phyloP scores from a whole-genome alignment of 2,888 invertebrate genomes.

The Diploptera punctata region DNA sequence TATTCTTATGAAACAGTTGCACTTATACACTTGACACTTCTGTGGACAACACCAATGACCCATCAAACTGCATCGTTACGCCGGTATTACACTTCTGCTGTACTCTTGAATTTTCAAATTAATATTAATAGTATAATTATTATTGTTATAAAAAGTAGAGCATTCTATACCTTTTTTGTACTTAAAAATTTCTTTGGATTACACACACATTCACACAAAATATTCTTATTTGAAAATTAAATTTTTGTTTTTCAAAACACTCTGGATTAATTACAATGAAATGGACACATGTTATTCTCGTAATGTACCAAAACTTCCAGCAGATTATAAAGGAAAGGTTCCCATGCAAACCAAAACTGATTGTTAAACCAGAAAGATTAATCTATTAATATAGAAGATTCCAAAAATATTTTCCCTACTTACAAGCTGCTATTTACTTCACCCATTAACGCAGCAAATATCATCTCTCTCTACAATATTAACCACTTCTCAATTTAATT shows the following conservation, averaged over 20 bases:
- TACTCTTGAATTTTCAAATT: not conserved
- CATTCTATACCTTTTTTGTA: slow-evolving; percentile 30
- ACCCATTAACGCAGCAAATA: not conserved
- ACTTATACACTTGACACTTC: not conserved
- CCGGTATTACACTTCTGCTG: slow-evolving; percentile 8
- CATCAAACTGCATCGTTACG: not conserved
- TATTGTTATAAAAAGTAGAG: not conserved
- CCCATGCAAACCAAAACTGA: slow-evolving; percentile 7
- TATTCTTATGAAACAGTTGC: not conserved
- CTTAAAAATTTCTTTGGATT: slow-evolving; percentile 37
- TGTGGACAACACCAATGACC: not conserved
- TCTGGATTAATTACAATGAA: not conserved
- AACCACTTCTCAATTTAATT: not conserved
- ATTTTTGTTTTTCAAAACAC: not conserved
- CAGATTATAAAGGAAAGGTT: not conserved
- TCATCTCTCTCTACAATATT: slow-evolving; percentile 6
- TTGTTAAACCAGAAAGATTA: not conserved
- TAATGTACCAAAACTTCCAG: not conserved
- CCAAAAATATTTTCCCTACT: not conserved
- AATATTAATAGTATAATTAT: not conserved
- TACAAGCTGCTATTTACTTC: not conserved
- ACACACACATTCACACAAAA: slow-evolving; percentile 27
- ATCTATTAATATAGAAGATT: not conserved
- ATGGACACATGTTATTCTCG: not conserved
- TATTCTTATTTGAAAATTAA: not conserved